A percentile compares a stretch with the other conserved stretches of the same genome.
These are phyloP conservation scores for Pangasius larnaudii DNA, from an alignment of 2,797 vertebrate species.

Conservation along the genomic window DNA sequence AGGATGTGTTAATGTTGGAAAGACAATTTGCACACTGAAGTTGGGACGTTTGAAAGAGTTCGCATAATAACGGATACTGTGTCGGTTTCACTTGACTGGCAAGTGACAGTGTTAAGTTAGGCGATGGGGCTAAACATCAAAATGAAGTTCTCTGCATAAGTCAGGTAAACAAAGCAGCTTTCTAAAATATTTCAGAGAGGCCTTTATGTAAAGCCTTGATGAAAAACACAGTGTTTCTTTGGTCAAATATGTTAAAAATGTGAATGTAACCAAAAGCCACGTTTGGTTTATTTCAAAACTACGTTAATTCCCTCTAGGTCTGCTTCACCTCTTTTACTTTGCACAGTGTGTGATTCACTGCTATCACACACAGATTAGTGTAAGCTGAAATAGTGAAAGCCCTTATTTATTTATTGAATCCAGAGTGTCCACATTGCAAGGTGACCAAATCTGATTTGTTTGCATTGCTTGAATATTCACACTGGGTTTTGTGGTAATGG, in stretches of 20 bases:
- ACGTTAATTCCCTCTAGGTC: background rate
- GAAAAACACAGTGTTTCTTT: background rate
- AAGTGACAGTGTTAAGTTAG: background rate
- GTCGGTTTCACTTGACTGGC: background rate
- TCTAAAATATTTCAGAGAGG: background rate
- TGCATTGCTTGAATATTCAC: conserved; percentile 6
- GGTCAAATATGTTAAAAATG: background rate
- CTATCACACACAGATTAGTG: background rate
- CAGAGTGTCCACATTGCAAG: background rate
- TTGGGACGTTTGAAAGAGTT: background rate
- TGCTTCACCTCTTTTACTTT: background rate
- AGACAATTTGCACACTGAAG: background rate
- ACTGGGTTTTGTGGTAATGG: background rate
- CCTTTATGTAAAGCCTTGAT: background rate
- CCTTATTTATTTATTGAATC: background rate
- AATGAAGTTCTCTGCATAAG: background rate
- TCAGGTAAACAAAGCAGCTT: conserved; percentile 1
- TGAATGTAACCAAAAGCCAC: background rate
- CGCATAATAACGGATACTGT: background rate
- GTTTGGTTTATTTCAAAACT: background rate
- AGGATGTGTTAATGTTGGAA: background rate
- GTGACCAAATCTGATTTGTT: background rate
- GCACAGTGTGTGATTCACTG: background rate
- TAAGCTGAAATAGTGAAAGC: background rate
- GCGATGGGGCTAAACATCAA: background rate